Evolutionary conservation across 2,888 invertebrate species (phyloP), one percentile per base, ranked within the genome.

Genomic region (Cheilosia vernalis): DNA sequence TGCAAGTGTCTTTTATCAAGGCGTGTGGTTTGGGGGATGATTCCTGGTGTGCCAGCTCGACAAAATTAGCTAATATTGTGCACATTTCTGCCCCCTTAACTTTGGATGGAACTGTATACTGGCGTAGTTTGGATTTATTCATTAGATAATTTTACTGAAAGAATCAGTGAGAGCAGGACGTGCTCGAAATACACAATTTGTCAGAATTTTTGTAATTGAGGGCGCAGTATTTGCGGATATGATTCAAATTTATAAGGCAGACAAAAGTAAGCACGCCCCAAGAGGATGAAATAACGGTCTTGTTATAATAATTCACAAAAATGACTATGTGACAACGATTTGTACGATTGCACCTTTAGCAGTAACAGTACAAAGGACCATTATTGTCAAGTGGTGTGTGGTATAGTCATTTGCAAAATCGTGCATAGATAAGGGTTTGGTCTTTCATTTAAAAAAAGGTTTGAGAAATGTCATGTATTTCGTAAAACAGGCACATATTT

Each of bases 51-150:
- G 61, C 42, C 47, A 56, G 58, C 58, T 47, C 63, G 56, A 51
- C 60, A 55, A 79, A 84, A 84, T 84, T 84, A 84, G 79, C 79
- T 84, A 84, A 84, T 84, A 84, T 84, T 84, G 84, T 84, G 24
- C 33, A 74, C 40, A 53, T 21, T 58, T 61, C 21, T 79, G 63
- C 7, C 15, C 56, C 70, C 64, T 64, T 58, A 49, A 64, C 56
- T 13, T 51, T 58, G 47, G n/a, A 40, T 21, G 15, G 9, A 13
- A 53, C 44, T 47, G 53, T 33, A 19, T 33, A 42, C 56, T 40
- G 77, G 72, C 60, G 58, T 44, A 24, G 30, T 55, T 79, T 51
- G 64, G 73, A 73, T 83, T 73, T 74, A 84, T 84, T 84, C 84
- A 84, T 84, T 84, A 84, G 79, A 73, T 84, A 73, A 74, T 84